Evolutionary conservation across 2,113 vertebrate species (phyloP).

Genomic region (Rostratula benghalensis): DNA sequence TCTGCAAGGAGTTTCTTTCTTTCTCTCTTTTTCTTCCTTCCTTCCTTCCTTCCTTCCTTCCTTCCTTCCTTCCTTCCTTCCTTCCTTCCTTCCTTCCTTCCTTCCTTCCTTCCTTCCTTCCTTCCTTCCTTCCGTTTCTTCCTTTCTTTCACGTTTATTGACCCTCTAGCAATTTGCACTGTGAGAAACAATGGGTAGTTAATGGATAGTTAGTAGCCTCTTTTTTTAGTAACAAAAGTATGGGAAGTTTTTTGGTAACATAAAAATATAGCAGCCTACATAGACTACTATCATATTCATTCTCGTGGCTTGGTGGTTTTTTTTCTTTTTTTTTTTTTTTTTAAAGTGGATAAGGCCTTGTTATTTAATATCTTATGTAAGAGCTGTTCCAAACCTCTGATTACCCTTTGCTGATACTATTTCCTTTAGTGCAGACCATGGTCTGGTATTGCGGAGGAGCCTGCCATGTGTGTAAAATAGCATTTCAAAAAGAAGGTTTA

Average conservation of each 20-base stretch:
- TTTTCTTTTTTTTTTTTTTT: neutral
- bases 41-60: too few species aligned
- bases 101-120: too few species aligned
- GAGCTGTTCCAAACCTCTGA: neutral
- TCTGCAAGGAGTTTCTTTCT: neutral
- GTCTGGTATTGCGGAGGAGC: neutral
- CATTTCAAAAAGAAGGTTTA: neutral
- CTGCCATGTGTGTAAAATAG: neutral
- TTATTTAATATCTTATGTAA: neutral
- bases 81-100: too few species aligned
- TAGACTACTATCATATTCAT: neutral
- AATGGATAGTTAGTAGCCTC: neutral
- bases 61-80: too few species aligned
- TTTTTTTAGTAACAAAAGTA: neutral
- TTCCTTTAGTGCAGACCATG: neutral
- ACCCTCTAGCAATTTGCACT: neutral
- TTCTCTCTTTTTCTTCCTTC: neutral
- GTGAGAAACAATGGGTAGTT: neutral
- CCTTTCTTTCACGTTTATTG: neutral
- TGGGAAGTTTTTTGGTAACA: fast-evolving
- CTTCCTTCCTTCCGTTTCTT: too few species aligned
- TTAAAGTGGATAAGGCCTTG: neutral
- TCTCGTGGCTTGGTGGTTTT: neutral
- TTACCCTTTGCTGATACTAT: neutral
- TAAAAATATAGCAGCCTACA: neutral